phyloP scores from a whole-genome alignment of 1,140 invertebrate genomes.

The Drosophila takahashii region DNA sequence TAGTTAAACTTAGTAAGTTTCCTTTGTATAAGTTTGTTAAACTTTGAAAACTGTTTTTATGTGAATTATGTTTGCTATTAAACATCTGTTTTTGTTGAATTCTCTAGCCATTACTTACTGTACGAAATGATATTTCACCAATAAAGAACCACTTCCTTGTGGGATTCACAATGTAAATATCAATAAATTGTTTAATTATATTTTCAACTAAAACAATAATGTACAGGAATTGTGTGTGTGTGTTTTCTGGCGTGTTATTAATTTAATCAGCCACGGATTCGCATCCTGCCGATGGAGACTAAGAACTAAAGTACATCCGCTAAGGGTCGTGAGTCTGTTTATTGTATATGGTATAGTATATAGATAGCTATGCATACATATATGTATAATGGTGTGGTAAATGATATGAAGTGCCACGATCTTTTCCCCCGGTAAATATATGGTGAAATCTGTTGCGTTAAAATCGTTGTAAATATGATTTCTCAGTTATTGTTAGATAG shows the following conservation, averaged over 20 bases:
- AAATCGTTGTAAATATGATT: conserved; percentile 80
- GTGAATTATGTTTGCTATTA: no score
- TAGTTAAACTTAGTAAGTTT: no score
- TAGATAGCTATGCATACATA: conserved; percentile 53
- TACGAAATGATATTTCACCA: conserved; percentile 1
- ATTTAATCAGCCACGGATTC: conserved; percentile 18
- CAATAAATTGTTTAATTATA: conserved; percentile 69
- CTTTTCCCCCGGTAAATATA: conserved; percentile 65
- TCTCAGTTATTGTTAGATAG: conserved; percentile 34
- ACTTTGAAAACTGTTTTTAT: no score
- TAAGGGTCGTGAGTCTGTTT: conserved; percentile 60
- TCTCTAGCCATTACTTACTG: background rate
- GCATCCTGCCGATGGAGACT: conserved; percentile 11
- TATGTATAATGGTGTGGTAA: conserved; percentile 43
- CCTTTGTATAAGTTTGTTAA: no score
- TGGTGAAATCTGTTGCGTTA: conserved; percentile 59
- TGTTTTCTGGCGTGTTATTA: conserved; percentile 18
- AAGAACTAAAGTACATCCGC: conserved; percentile 67
- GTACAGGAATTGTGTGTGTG: conserved; percentile 56
- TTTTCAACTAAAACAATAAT: conserved; percentile 74
- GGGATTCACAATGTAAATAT: conserved; percentile 77
- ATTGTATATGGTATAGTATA: conserved; percentile 46
- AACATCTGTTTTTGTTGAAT: no score
- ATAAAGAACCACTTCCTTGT: conserved; percentile 24
- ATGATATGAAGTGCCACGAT: conserved; percentile 53